Evolutionary conservation across 2,797 vertebrate genomes (phyloP), one percentile per base, ranked within the genome.

Genomic region (Cossypha heuglini): DNA sequence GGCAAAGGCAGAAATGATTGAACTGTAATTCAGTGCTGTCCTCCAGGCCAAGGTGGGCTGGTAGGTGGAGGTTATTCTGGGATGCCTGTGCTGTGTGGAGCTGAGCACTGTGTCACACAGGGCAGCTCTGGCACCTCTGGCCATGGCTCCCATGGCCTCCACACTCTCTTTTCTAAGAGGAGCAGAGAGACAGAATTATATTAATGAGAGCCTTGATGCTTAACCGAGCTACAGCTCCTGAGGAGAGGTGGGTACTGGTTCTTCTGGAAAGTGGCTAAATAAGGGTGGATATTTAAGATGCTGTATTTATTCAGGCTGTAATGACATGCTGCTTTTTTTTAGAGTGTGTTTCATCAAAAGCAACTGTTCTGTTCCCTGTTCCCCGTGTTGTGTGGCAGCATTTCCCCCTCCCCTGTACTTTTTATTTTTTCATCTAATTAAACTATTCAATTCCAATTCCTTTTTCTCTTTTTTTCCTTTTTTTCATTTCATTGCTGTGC

Each of bases 281-380:
- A 38, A 0, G 6, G 86, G 31, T 13, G 80, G 48, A 29, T 89
- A 17, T 86, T 96, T 87, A 55, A 76, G 74, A 5, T 29, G 26
- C 38, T 67, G 29, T 90, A 5, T 93, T 95, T 86, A 82, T 82
- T 75, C 67, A 86, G 72, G 86, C 45, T 59, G 69, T 88, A 96
- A 96, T 90, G 74, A 94, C 59, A 93, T n/a, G 63, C 51, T 95
- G 59, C 62, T 76, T 92, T 96, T 95, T 76, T 76, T 7, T 67
- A 94, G 86, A 20, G 77, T 45, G 35, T 2, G 0, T 90, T 91
- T 73, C 15, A 5, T 81, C 69, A 89, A 86, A 94, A 90, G 72
- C 62, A 77, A 94, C 28, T 24, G 54, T 54, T 91, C 86, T 94
- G 45, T 89, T 96, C 67, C 37, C 58, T 13, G 12, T 46, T 82